phyloP scores from a whole-genome alignment of 2,888 invertebrate species.

The Drosophila imparisetae region DNA sequence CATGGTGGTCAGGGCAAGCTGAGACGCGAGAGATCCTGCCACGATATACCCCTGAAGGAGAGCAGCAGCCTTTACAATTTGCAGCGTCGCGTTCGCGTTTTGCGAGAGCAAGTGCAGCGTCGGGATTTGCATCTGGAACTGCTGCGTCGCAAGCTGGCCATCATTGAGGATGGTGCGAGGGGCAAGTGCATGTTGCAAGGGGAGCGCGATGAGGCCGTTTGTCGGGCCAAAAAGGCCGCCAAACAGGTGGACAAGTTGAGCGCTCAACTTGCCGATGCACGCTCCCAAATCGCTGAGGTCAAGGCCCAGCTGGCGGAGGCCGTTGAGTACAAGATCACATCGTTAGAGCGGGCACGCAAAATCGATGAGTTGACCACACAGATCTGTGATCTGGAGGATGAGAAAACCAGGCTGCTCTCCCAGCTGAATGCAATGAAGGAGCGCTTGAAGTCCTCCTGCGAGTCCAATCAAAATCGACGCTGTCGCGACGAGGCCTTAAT shows the following conservation, averaged over 20 bases:
- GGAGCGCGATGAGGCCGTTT: conserved; percentile 89
- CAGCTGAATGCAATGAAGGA: conserved; percentile 82
- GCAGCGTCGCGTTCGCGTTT: conserved; percentile 92
- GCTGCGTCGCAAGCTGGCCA: conserved; percentile 92
- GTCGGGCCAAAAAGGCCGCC: conserved; percentile 90
- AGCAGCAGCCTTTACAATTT: conserved; percentile 89
- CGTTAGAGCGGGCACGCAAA: conserved; percentile 92
- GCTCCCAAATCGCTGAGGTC: conserved; percentile 92
- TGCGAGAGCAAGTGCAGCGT: conserved; percentile 95
- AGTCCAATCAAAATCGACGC: conserved; percentile 83
- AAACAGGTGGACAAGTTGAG: conserved; percentile 94
- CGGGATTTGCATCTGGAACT: conserved; percentile 96
- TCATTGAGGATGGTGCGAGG: conserved; percentile 91
- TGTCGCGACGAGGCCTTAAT: conserved; percentile 84
- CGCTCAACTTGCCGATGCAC: conserved; percentile 92
- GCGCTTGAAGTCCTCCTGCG: conserved; percentile 81
- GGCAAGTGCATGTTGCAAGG: conserved; percentile 87
- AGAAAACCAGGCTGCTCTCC: conserved; percentile 87
- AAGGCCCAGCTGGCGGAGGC: conserved; percentile 94
- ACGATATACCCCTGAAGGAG: conserved; percentile 92
- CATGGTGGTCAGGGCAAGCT: conserved; percentile 86
- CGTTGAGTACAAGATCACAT: conserved; percentile 94
- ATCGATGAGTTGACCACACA: conserved; percentile 93
- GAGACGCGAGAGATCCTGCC: conserved; percentile 91
- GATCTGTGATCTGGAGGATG: conserved; percentile 91